Evolutionary conservation across 53 echinoderm and acorn worm species (phyloP).

Genomic region (Stichopus horrens): DNA sequence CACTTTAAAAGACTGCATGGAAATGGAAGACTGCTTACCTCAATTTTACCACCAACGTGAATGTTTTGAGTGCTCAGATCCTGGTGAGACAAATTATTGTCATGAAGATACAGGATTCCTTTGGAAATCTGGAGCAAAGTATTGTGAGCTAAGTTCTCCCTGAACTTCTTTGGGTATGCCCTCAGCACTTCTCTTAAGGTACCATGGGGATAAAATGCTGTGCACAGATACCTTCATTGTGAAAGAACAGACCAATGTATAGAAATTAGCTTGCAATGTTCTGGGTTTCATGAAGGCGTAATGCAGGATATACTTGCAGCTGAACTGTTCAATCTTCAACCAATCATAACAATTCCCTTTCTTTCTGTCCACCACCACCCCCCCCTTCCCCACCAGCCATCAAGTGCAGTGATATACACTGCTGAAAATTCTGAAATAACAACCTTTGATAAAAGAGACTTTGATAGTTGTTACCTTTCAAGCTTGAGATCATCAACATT

Average conservation of each 20-base stretch:
- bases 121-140: conserved; percentile 67
- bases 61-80: conserved; percentile 75
- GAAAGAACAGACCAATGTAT: too few species aligned
- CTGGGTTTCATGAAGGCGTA: neutral
- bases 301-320: neutral
- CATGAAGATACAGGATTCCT: conserved; percentile 79
- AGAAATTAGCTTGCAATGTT: too few species aligned
- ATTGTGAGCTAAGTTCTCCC: conserved; percentile 70
- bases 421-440: neutral
- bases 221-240: conserved; percentile 76
- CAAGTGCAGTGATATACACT: neutral
- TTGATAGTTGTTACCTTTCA: conserved; percentile 56
- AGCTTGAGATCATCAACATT: conserved; percentile 38
- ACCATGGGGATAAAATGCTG: conserved; percentile 81
- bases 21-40: conserved; percentile 54
- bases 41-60: conserved; percentile 79
- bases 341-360: neutral
- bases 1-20: neutral
- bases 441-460: neutral
- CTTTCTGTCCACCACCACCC: neutral
- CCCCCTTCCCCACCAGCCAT: neutral
- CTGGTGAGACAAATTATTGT: conserved; percentile 77
- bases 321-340: neutral
- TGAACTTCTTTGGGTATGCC: conserved; percentile 65
- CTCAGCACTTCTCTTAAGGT: conserved; percentile 77